Conservation (phyloP, 2,888 invertebrate genomes). For the Leucophenga montana region DNA sequence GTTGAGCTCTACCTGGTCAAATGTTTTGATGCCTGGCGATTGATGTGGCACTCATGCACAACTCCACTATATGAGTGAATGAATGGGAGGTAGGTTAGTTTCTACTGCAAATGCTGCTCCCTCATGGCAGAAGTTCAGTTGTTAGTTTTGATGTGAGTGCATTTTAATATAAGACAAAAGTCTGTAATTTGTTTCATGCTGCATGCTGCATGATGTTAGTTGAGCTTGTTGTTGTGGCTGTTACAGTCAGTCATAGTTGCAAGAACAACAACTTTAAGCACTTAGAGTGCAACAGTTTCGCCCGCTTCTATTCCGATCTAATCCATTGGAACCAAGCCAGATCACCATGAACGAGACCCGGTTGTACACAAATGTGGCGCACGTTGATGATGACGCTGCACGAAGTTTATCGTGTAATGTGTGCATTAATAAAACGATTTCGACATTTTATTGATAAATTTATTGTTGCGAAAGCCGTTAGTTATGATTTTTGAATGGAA, state of each 20-base stretch:
- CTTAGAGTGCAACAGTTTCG: constrained; percentile 12
- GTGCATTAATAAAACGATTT: constrained; percentile 55
- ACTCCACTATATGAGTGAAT: too few species aligned
- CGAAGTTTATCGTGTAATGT: constrained; percentile 57
- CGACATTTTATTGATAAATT: constrained; percentile 41
- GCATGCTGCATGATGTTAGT: background rate
- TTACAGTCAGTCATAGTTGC: constrained; percentile 13
- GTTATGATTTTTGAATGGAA: constrained; percentile 22
- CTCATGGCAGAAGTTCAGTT: constrained; percentile 24
- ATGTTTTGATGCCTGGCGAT: constrained; percentile 37
- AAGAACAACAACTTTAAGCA: background rate
- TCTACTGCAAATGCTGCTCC: constrained; percentile 5
- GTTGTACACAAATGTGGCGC: background rate
- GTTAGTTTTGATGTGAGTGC: constrained; percentile 27
- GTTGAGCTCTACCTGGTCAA: constrained; percentile 38
- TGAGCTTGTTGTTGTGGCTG: constrained; percentile 8
- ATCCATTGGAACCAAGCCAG: too few species aligned
- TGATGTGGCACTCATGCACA: constrained; percentile 25
- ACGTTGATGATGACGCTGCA: constrained; percentile 50
- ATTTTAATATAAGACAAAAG: constrained; percentile 42
- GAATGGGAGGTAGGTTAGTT: background rate
- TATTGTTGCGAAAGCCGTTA: constrained; percentile 43
- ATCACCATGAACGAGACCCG: too few species aligned
- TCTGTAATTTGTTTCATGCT: constrained; percentile 40
- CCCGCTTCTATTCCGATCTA: background rate